These are phyloP conservation scores for Paramisgurnus dabryanus DNA, from an alignment of 2,113 vertebrate species.

Conservation along the genomic window DNA sequence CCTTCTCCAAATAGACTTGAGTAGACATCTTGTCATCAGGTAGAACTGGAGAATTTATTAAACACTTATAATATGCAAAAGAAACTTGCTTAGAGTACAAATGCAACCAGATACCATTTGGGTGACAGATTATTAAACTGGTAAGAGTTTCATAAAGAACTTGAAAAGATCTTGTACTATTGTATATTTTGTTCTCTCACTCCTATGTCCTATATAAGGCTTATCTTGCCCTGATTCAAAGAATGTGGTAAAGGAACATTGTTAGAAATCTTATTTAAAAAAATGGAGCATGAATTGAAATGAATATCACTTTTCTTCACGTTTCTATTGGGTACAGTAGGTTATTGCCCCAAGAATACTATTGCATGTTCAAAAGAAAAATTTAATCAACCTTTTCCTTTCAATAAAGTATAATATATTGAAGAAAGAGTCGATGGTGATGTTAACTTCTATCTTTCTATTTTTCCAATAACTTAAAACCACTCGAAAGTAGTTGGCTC, in stretches of 20 bases:
- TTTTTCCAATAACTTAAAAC: neutral
- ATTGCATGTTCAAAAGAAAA: slow-evolving; percentile 23
- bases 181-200: neutral
- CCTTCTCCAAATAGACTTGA: slow-evolving; percentile 13
- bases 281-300: neutral
- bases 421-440: neutral
- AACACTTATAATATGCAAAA: neutral
- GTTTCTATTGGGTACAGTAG: neutral
- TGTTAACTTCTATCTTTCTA: neutral
- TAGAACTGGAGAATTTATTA: slow-evolving; percentile 19
- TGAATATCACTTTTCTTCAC: neutral
- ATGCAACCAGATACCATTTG: neutral
- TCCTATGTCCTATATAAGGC: neutral
- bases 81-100: neutral
- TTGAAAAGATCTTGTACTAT: neutral
- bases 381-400: slow-evolving; percentile 3
- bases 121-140: neutral
- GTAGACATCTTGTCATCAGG: slow-evolving; percentile 4
- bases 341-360: slow-evolving; percentile 9
- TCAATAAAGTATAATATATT: neutral
- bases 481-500: neutral
- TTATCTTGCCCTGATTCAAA: neutral
- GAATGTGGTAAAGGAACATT: neutral
- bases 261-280: neutral
- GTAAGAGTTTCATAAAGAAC: neutral